phyloP scores from a whole-genome alignment of 2,888 invertebrate genomes.

The Stenoptilia bipunctidactyla region DNA sequence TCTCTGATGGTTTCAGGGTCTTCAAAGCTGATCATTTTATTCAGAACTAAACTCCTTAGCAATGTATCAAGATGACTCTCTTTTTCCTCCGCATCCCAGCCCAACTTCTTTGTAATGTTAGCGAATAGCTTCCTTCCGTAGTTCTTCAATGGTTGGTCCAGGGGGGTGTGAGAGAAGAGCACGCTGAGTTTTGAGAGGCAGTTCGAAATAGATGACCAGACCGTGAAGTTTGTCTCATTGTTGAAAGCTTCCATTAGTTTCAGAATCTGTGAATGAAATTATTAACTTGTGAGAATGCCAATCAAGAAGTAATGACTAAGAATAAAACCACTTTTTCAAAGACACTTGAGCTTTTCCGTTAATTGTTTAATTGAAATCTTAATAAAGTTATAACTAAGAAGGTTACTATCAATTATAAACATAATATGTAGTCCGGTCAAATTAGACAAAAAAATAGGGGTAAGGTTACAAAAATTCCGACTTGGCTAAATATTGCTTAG shows the following conservation, averaged over 20 bases:
- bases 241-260: slow-evolving; percentile 87
- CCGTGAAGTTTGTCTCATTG: slow-evolving; percentile 92
- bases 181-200: slow-evolving; percentile 82
- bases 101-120: slow-evolving; percentile 79
- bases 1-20: slow-evolving; percentile 83
- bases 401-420: too few species aligned
- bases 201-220: slow-evolving; percentile 89
- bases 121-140: slow-evolving; percentile 82
- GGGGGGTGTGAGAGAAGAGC: slow-evolving; percentile 84
- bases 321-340: too few species aligned
- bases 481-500: too few species aligned
- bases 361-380: too few species aligned
- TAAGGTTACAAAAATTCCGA: too few species aligned
- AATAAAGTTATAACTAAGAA: too few species aligned
- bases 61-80: slow-evolving; percentile 92
- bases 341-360: too few species aligned
- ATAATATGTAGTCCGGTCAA: too few species aligned
- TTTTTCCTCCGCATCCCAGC: slow-evolving; percentile 86
- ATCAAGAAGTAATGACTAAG: too few species aligned
- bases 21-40: slow-evolving; percentile 84
- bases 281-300: too few species aligned
- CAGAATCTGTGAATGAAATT: slow-evolving; percentile 57
- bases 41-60: slow-evolving; percentile 86
- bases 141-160: slow-evolving; percentile 77
- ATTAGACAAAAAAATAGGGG: too few species aligned